phyloP scores from a whole-genome alignment of 53 echinoderm and acorn worm species.

The Crossaster papposus region DNA sequence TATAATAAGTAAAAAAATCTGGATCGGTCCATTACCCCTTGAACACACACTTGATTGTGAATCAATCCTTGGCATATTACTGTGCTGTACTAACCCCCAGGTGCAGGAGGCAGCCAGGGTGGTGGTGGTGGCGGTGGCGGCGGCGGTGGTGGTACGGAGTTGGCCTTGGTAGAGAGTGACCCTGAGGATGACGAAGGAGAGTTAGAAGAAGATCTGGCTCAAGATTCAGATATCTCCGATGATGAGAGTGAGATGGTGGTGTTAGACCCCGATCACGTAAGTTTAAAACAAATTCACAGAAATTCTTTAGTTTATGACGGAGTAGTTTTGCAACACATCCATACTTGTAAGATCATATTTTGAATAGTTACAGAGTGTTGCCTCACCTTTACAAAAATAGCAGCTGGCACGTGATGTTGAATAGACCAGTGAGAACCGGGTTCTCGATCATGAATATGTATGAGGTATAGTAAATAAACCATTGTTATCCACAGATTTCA shows the following conservation, averaged over 20 bases:
- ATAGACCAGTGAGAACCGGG: too few relatives aligned
- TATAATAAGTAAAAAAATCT: too few relatives aligned
- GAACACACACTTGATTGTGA: too few relatives aligned
- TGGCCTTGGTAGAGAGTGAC: conserved; percentile 48
- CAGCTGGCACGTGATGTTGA: too few relatives aligned
- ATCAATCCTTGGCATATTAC: not conserved
- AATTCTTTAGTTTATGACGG: too few relatives aligned
- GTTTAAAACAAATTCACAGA: conserved; percentile 23
- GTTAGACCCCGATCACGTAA: conserved; percentile 97
- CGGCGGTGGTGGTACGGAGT: too few relatives aligned
- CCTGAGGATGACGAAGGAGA: conserved; percentile 68
- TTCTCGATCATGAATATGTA: not conserved
- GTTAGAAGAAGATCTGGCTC: conserved; percentile 46
- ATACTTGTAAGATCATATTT: not conserved
- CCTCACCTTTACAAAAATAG: too few relatives aligned
- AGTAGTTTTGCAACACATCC: not conserved
- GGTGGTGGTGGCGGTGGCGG: too few relatives aligned
- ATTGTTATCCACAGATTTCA: not conserved
- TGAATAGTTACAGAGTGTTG: too few relatives aligned
- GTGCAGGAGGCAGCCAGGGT: conserved; percentile 18
- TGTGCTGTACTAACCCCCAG: not conserved
- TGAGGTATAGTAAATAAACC: not conserved
- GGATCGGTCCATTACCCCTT: too few relatives aligned
- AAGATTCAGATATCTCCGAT: conserved; percentile 84
- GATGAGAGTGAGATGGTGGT: conserved; percentile 98